Base-by-base conservation (phyloP, 2,888 invertebrate genomes). In the Fragum whitleyi region DNA sequence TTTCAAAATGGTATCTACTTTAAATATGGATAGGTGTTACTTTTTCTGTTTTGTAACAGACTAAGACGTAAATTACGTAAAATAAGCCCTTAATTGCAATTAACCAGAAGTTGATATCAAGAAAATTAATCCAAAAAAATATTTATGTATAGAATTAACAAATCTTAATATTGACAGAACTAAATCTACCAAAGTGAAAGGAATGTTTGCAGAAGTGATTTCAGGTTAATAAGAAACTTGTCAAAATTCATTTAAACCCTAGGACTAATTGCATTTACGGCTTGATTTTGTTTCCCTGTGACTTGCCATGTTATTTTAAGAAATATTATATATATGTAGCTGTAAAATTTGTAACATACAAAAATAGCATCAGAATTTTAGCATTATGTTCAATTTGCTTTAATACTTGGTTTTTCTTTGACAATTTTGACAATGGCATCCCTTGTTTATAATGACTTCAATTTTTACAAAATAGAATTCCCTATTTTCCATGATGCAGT, bases 231-330 rank as follows among this genome's bases (percentile, higher is more conserved):
- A 42, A 39, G 23, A 26, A 65, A 42, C 65, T 65, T 72, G 53
- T 77, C 77, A 39, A 67, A 72, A 55, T 72, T 67, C 19, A 77
- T 42, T 67, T 23, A 42, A 57, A 77, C 67, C 67, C 68, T 55
- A 11, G 77, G 72, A 59, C 57, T 57, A 62, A 61, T 65, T 65
- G 65, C 42, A 42, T 29, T 65, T 65, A 65, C 9, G 65, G 6
- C 32, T 14, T 2, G 42, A 65, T 65, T 65, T 65, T 23, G 9
- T 42, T 21, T n/a, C 65, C 36, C 6, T 42, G 5, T 65, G 9
- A 21, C 42, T 65, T 65, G 42, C 61, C 26, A 28, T 32, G 32
- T 32, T 61, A 61, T 61, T 61, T 61, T 2, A 32, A 29, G 23
- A 28, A 28, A n/a, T n/a, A n/a, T n/a, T n/a, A n/a, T n/a, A n/a